Base-by-base conservation (phyloP, 2,888 invertebrate species). In the Trisateles emortualis region DNA sequence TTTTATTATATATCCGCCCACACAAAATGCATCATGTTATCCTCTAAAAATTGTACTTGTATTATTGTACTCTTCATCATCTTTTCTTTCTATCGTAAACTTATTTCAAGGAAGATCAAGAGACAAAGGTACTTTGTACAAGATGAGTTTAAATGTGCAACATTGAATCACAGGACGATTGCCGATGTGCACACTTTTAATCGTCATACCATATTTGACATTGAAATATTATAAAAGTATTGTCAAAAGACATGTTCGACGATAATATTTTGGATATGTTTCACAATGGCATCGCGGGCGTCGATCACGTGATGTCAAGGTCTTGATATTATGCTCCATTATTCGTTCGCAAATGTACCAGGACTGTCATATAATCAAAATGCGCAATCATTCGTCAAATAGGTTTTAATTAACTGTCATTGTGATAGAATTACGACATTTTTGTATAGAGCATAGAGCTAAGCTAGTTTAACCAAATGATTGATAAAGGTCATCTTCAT, bases 351-450 rank as follows among this genome's bases (percentile, higher is more conserved):
- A 54, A 61, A 53, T 17, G 10, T 51, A 41, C 55, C 63, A 64
- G 67, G 68, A 70, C 60, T 66, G 53, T 71, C 79, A 68, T 71
- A 74, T 77, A 78, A 83, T 81, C 67, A 58, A 40, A 64, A 72
- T 70, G 75, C 75, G 83, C 83, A 81, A 80, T 77, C 74, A 63
- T 57, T 68, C 65, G 67, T 74, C 78, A 83, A 79, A 85, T 83
- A 81, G 69, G 66, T 75, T 77, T 76, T 83, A 84, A 87, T 87
- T 83, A 85, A 68, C 80, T 80, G 78, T 78, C 78, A 81, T 81
- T 82, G 80, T 76, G 61, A 52, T 48, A 35, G 46, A 60, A 71
- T 81, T 78, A 64, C 81, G 55, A 76, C 56, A 70, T 39, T 43
- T 47, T 14, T 26, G 43, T 33, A 14, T 43, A 13, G 5, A 53